Percentiles rank a stretch among this genome's conserved stretches.
phyloP scores from a whole-genome alignment of 2,888 invertebrate species.

The Amphipoea oculea region DNA sequence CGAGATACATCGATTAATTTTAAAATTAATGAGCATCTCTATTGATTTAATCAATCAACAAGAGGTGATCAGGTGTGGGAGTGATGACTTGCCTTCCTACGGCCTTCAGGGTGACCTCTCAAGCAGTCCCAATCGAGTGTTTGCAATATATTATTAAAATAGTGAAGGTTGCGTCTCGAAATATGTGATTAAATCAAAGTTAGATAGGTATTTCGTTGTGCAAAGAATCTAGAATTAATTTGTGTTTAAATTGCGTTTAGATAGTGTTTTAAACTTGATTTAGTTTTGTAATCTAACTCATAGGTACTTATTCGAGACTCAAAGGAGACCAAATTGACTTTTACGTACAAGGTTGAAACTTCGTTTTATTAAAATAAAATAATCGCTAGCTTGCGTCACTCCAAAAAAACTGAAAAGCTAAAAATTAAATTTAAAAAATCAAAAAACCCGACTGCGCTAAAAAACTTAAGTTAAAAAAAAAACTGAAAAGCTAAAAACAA shows the following conservation, averaged over 20 bases:
- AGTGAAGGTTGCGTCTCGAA: slow-evolving; percentile 47
- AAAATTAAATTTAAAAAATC: too few species aligned
- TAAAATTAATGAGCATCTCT: slow-evolving; percentile 45
- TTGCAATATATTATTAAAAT: slow-evolving; percentile 57
- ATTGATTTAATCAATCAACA: slow-evolving; percentile 53
- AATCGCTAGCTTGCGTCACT: neutral
- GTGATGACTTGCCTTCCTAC: slow-evolving; percentile 29
- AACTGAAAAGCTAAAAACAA: too few species aligned
- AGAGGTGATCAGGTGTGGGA: slow-evolving; percentile 48
- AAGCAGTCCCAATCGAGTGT: slow-evolving; percentile 29
- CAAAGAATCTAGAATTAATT: slow-evolving; percentile 48
- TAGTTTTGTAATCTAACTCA: slow-evolving; percentile 20
- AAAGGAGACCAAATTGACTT: neutral
- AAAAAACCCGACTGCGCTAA: too few species aligned
- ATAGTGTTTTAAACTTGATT: slow-evolving; percentile 26
- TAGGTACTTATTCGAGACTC: neutral
- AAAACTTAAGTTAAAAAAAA: too few species aligned
- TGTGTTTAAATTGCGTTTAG: slow-evolving; percentile 17
- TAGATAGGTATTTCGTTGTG: slow-evolving; percentile 40
- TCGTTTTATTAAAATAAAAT: neutral
- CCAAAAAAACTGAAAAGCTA: too few species aligned
- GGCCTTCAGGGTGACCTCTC: slow-evolving; percentile 55
- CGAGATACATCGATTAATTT: slow-evolving; percentile 17
- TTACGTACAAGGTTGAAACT: neutral
- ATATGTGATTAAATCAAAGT: slow-evolving; percentile 55